These are phyloP conservation scores for Lingula anatina DNA, from an alignment of 2,888 invertebrate species.

Conservation along the genomic window DNA sequence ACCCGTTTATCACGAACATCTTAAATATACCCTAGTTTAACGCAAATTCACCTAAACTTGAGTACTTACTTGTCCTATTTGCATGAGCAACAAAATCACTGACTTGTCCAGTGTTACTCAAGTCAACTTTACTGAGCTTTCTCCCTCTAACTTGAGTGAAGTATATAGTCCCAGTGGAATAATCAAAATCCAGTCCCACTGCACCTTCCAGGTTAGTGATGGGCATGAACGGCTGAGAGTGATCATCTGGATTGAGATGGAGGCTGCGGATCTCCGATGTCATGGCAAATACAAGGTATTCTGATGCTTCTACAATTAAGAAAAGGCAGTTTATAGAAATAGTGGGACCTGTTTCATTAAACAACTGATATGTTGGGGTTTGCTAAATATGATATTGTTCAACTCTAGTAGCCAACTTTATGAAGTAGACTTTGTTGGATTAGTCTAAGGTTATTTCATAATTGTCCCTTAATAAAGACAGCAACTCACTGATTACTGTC, in stretches of 20 bases:
- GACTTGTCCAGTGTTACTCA: conserved; percentile 8
- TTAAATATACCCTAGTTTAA: too few species aligned
- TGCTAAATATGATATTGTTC: too few species aligned
- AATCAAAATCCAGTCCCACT: conserved; percentile 94
- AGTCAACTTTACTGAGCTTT: conserved; percentile 22
- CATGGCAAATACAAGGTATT: conserved; percentile 89
- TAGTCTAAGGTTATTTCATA: too few species aligned
- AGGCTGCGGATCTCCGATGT: conserved; percentile 88
- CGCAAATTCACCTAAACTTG: too few species aligned
- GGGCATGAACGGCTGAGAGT: conserved; percentile 74
- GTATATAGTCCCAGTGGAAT: conserved; percentile 76
- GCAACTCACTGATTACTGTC: too few species aligned
- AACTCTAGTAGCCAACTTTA: too few species aligned
- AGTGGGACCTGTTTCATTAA: too few species aligned
- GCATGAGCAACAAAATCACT: conserved; percentile 20
- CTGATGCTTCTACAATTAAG: conserved; percentile 62
- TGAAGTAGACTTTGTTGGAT: too few species aligned
- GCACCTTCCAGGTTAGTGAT: conserved; percentile 59
- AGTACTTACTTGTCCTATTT: conserved; percentile 20
- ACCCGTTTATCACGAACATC: too few species aligned
- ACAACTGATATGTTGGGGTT: too few species aligned
- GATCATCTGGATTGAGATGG: conserved; percentile 69
- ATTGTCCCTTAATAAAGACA: too few species aligned
- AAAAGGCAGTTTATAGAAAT: conserved; percentile 2
- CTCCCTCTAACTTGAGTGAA: conserved; percentile 56